Base-by-base conservation (phyloP, 2,888 invertebrate species). In the Campoplex capitator region DNA sequence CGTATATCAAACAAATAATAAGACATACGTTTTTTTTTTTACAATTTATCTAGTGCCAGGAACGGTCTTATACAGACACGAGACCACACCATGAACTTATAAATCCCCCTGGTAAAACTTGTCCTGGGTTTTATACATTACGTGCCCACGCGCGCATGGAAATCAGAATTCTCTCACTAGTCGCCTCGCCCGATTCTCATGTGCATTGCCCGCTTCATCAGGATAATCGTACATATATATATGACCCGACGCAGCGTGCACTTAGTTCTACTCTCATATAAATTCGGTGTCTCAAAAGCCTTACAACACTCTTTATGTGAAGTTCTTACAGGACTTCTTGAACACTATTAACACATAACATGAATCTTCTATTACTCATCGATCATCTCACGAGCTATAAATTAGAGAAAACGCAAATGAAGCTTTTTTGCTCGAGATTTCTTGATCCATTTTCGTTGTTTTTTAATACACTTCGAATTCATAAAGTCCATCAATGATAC, bases 111-210 rank as follows among this genome's bases (percentile, higher is more conserved):
- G 65, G 76, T 71, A 81, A 85, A 84, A 77, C 71, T 76, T 81
- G 79, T 80, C 80, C 51, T 65, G 73, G 54, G 35, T 42, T 82
- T 80, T 84, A 84, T 71, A 58, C 74, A 84, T 75, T 58, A 84
- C 81, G 73, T 77, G 85, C 81, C 81, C 85, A 81, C 85, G 81
- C 85, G 81, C 85, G 54, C 75, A 85, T 85, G 85, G 81, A 81
- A 77, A 86, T 83, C 79, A 83, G 86, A 86, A 86, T 79, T 81
- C 75, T 76, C 79, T 83, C 35, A n/a, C 68, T 75, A 75, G 68
- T 81, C 56, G 83, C 75, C 82, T 82, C 83, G 83, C 83, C 83
- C 83, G 76, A 83, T 83, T 83, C 81, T 75, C 65, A 13, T 67
- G 67, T n/a, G 74, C 71, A 28, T 67, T 74, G 45, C 68, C 70